phyloP scores from a whole-genome alignment of 2,797 vertebrate genomes.

The Huso huso region DNA sequence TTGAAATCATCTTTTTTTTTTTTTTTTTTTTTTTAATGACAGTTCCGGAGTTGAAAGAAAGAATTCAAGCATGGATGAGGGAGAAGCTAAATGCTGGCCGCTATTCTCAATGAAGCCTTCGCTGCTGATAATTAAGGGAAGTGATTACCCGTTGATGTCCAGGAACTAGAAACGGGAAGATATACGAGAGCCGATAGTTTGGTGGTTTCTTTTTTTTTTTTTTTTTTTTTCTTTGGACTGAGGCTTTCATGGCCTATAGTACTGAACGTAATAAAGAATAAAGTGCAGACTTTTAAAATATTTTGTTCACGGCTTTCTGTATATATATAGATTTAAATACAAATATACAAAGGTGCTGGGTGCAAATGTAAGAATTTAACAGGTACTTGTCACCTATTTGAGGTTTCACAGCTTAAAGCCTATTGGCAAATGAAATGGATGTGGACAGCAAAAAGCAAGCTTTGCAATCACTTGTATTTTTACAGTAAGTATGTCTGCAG shows the following conservation, averaged over 20 bases:
- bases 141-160: neutral
- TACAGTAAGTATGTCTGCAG: slow-evolving; percentile 36
- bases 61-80: slow-evolving; percentile 94
- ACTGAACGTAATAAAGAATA: slow-evolving; percentile 62
- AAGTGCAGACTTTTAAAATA: slow-evolving; percentile 65
- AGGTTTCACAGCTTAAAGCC: slow-evolving; percentile 51
- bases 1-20: too few relatives aligned
- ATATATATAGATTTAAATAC: slow-evolving; percentile 54
- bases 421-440: slow-evolving; percentile 50
- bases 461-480: slow-evolving; percentile 36
- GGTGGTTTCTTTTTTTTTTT: slow-evolving; percentile 37
- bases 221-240: slow-evolving; percentile 47
- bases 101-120: slow-evolving; percentile 39
- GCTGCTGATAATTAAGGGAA: neutral
- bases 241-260: slow-evolving; percentile 45
- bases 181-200: slow-evolving; percentile 36
- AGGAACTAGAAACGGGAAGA: slow-evolving; percentile 34
- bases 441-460: slow-evolving; percentile 43
- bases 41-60: slow-evolving; percentile 95
- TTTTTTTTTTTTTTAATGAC: slow-evolving; percentile 8
- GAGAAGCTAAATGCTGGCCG: slow-evolving; percentile 77
- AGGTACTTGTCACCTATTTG: slow-evolving; percentile 33
- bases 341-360: slow-evolving; percentile 39
- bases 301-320: slow-evolving; percentile 60
- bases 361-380: slow-evolving; percentile 10